Base-by-base conservation (phyloP, 2,888 invertebrate genomes). In the Metalampra italica region DNA sequence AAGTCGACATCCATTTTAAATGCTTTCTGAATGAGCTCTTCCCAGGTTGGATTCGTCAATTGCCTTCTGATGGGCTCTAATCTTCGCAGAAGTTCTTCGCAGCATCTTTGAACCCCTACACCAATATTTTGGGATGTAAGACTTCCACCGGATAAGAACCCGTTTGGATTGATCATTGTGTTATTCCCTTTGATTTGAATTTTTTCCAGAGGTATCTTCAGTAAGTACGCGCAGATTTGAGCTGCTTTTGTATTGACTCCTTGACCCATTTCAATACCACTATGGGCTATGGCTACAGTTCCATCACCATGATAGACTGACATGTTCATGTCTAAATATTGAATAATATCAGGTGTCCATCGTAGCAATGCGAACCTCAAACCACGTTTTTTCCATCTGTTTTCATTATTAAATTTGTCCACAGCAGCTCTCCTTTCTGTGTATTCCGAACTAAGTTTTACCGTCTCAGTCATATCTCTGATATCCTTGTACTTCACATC, bases 171-270 rank as follows among this genome's bases (percentile, higher is more conserved):
- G 7, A 84, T 78, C 12, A 91, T 67, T 51, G 80, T 91, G 56
- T 90, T 90, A n/a, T 82, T 86, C 2, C 92, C 88, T 67, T 93
- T 92, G 0, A 94, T 85, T 15, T 78, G 83, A 9, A 95, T 79
- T 69, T 90, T 81, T 0, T 90, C 87, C 41, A 94, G 51, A 0
- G 93, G 91, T 51, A 95, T 91, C 7, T 92, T 92, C 9, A 96
- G 75, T 0, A 90, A 87, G 59, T 93, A 90, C 0, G 95, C 94
- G 45, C 91, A 93, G 0, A 94, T 92, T 86, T 95, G 95, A 1
- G 92, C 91, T 0, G 90, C 92, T 90, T 94, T 95, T 0, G 95
- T 95, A 56, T 95, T 93, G 45, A 95, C 89, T 7, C 95, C 95
- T 84, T 95, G 95, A 0, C 95, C 95, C 71, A 92, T 90, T 82